phyloP scores from a whole-genome alignment of 2,797 vertebrate species.

The Sphenopsis melanotis region DNA sequence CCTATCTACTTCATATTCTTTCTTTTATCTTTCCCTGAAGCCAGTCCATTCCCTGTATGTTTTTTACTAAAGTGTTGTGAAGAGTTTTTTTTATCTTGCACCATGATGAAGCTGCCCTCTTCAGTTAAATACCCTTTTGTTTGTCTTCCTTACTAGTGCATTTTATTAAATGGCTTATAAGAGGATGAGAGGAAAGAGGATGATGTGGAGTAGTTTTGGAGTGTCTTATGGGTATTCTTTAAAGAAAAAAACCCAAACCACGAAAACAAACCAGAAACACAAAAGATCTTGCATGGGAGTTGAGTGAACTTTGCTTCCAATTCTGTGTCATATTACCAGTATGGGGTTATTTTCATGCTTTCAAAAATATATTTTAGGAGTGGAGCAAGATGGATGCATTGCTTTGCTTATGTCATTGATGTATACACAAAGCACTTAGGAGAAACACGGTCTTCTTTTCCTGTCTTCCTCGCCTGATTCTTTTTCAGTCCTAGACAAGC shows the following conservation, averaged over 20 bases:
- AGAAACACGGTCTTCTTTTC: neutral
- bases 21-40: neutral
- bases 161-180: neutral
- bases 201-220: neutral
- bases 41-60: neutral
- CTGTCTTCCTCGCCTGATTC: rapidly evolving
- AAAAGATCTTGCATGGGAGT: neutral
- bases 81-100: neutral
- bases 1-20: neutral
- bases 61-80: neutral
- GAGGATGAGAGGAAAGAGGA: neutral
- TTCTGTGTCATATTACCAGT: neutral
- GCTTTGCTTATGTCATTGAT: neutral
- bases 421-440: neutral
- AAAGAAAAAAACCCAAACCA: neutral
- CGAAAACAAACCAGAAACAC: neutral
- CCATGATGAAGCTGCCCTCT: neutral
- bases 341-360: neutral
- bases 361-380: neutral
- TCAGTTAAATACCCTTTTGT: neutral
- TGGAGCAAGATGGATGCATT: neutral
- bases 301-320: neutral
- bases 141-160: neutral
- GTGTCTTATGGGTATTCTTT: neutral
- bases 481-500: neutral